Evolutionary conservation across 2,797 vertebrate genomes (phyloP).

Genomic region (Premnoplex brunnescens): DNA sequence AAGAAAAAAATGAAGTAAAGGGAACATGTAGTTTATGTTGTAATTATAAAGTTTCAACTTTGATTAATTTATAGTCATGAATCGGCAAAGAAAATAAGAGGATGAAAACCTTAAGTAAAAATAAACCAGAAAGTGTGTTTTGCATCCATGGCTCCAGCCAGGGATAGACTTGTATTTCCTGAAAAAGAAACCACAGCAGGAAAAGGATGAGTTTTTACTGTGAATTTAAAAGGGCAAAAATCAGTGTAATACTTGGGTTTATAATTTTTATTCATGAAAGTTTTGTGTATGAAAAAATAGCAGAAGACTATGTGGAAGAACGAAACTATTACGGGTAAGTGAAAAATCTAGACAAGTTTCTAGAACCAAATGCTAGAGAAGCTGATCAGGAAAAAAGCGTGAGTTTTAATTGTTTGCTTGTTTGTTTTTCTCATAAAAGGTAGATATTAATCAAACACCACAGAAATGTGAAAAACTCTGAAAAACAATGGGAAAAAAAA

Average conservation of each 20-base stretch:
- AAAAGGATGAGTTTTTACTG: neutral
- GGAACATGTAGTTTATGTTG: neutral
- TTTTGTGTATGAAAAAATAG: neutral
- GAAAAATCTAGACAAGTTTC: neutral
- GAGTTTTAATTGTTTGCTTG: accelerated
- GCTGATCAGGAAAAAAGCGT: accelerated
- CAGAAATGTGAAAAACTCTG: neutral
- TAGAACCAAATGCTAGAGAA: accelerated
- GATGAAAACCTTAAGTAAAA: neutral
- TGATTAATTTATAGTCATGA: neutral
- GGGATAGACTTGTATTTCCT: neutral
- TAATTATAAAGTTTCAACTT: neutral
- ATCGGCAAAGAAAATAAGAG: neutral
- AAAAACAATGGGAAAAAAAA: neutral
- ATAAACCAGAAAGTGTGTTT: neutral
- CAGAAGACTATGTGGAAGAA: neutral
- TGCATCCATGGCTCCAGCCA: neutral
- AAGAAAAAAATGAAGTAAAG: neutral
- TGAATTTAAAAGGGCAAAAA: neutral
- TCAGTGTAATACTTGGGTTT: accelerated
- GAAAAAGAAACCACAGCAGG: neutral
- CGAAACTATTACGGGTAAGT: neutral
- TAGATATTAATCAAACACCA: neutral
- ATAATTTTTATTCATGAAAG: neutral
- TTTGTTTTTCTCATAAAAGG: neutral